Evolutionary conservation across 2,888 invertebrate genomes (phyloP).

Genomic region (Orthonychiurus folsomi): DNA sequence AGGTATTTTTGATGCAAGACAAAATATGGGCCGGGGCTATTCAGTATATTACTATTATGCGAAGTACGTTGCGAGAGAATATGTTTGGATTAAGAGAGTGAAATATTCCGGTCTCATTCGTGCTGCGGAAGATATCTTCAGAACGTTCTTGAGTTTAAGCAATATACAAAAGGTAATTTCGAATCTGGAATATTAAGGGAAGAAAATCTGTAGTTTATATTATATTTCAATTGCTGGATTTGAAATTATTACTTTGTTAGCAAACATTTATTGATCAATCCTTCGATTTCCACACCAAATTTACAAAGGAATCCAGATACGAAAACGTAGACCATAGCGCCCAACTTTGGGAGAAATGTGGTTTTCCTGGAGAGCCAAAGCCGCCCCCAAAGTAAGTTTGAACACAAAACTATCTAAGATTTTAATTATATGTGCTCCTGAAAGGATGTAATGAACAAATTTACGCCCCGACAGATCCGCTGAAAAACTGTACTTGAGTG

Average conservation of each 20-base stretch:
- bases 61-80: conserved; percentile 22
- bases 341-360: neutral
- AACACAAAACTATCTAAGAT: too few relatives aligned
- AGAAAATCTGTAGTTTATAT: neutral
- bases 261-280: conserved; percentile 23
- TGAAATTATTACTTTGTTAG: conserved; percentile 15
- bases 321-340: neutral
- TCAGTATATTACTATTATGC: conserved; percentile 35
- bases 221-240: neutral
- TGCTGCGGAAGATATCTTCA: conserved; percentile 24
- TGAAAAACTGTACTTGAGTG: conserved; percentile 14
- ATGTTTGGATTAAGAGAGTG: conserved; percentile 16
- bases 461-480: conserved; percentile 27
- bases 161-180: conserved; percentile 26
- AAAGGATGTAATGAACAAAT: too few relatives aligned
- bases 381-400: conserved; percentile 23
- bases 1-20: conserved; percentile 36
- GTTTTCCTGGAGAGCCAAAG: conserved; percentile 24
- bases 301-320: neutral
- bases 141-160: conserved; percentile 24
- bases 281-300: conserved; percentile 11
- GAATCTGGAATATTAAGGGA: neutral
- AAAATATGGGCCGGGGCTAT: conserved; percentile 24
- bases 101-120: conserved; percentile 15
- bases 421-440: too few relatives aligned